Evolutionary conservation across 2,797 vertebrate species (phyloP).

Genomic region (Ptychadena robeensis): DNA sequence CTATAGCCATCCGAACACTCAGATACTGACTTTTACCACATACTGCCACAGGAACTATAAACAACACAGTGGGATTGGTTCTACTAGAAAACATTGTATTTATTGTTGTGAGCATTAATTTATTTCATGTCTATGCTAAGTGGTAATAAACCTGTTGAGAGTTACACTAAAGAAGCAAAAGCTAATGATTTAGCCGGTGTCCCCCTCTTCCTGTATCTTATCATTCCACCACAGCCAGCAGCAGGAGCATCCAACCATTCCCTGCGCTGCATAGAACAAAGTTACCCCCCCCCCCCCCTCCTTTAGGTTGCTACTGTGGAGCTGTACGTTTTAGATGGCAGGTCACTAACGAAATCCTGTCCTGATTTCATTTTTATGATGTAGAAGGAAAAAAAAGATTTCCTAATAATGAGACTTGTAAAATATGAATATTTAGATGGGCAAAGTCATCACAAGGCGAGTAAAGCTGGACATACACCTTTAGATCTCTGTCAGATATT

Average conservation of each 20-base stretch:
- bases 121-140: slow-evolving; percentile 30
- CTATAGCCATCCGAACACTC: not conserved
- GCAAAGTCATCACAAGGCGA: too few species aligned
- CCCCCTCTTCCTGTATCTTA: not conserved
- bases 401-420: not conserved
- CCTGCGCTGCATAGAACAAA: slow-evolving; percentile 19
- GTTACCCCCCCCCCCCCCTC: not conserved
- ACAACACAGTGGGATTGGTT: slow-evolving; percentile 19
- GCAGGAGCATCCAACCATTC: slow-evolving; percentile 5
- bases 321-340: not conserved
- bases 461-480: too few species aligned
- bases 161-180: slow-evolving; percentile 10
- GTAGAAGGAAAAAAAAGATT: not conserved
- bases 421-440: not conserved
- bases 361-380: not conserved
- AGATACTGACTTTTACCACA: slow-evolving; percentile 20
- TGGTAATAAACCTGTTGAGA: slow-evolving; percentile 6
- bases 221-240: not conserved
- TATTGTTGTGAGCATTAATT: slow-evolving; percentile 39
- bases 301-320: not conserved
- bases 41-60: slow-evolving; percentile 26
- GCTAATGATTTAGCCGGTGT: not conserved
- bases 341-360: not conserved
- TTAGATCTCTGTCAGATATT: too few species aligned
- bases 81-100: slow-evolving; percentile 13